Evolutionary conservation across 1,140 invertebrate genomes (phyloP), one percentile per base, ranked within the genome.

Genomic region (Drosophila arawakana): DNA sequence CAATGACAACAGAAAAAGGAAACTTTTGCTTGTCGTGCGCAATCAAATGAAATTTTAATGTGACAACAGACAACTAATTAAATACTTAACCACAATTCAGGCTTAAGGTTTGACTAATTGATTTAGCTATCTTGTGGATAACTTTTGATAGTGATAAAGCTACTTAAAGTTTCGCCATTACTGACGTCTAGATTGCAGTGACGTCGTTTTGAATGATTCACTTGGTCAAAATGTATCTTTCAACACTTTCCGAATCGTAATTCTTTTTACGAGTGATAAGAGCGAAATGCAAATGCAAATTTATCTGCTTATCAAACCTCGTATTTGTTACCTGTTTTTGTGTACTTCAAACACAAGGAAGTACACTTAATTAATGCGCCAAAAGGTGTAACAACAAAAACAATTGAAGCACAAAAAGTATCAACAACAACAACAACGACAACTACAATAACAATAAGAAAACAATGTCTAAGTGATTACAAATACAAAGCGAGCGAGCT

Each of bases 381-480:
- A 30, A 80, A 76, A 79, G 65, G 49, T 54, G 82, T 50, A 66
- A 46, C 67, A 62, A 67, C 46, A 81, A 39, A 65, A 65, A 81
- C 44, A 49, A 34, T 37, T 47, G 43, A 43, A 60, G 41, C 43
- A 46, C 13, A 46, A 37, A 43, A 43, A 61, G 13, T 44, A 61
- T 18, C 49, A 63, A 44, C 70, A 62, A 72, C 44, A 81, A 43
- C 63, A 63, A 81, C 55, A 59, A 35, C 52, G 39, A 46, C 30
- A 46, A 46, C 6, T 55, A 52, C 21, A 46, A 47, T n/a, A 39
- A 37, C 11, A 49, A 46, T 37, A 47, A 30, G 34, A 18, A 55
- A 13, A 81, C 76, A 79, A 79, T 85, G 79, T 68, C 79, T 76
- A 79, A 88, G 69, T 84, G 75, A 78, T 81, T 82, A 73, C 83